A percentile compares a stretch with the other conserved stretches of the same genome.
Conservation (phyloP, 2,113 vertebrate genomes). For the Tupaia chinensis region DNA sequence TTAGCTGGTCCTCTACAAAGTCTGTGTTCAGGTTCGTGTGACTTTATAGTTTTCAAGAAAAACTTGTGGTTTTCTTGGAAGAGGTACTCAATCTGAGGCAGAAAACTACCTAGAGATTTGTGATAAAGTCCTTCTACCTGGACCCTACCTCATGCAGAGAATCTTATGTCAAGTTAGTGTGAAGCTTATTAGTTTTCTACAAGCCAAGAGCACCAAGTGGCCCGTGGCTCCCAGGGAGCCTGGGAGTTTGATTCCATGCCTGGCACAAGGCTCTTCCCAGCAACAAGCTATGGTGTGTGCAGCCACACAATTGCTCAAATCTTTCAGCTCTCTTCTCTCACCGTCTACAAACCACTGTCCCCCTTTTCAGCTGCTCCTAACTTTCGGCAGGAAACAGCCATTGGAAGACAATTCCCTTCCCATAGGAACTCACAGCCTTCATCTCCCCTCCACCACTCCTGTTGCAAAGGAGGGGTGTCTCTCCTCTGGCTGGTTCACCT, state of each 20-base stretch:
- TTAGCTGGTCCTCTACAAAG: neutral
- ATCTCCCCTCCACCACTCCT: neutral
- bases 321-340: neutral
- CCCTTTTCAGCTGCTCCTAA: neutral
- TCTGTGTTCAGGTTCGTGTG: neutral
- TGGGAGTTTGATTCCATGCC: neutral
- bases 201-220: neutral
- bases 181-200: neutral
- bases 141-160: neutral
- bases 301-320: too few relatives aligned
- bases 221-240: neutral
- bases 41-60: slow-evolving; percentile 8
- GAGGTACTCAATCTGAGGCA: neutral
- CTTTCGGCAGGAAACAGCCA: neutral
- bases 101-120: neutral
- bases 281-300: neutral
- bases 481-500: too few relatives aligned
- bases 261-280: too few relatives aligned
- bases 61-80: neutral
- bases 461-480: fast-evolving
- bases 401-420: neutral
- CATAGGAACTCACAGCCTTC: neutral
- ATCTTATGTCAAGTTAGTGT: neutral
- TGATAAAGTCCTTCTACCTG: neutral
- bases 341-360: neutral